phyloP scores from a whole-genome alignment of 37 sponge, comb jelly and placozoan genomes.

The Eunapius fragilis region DNA sequence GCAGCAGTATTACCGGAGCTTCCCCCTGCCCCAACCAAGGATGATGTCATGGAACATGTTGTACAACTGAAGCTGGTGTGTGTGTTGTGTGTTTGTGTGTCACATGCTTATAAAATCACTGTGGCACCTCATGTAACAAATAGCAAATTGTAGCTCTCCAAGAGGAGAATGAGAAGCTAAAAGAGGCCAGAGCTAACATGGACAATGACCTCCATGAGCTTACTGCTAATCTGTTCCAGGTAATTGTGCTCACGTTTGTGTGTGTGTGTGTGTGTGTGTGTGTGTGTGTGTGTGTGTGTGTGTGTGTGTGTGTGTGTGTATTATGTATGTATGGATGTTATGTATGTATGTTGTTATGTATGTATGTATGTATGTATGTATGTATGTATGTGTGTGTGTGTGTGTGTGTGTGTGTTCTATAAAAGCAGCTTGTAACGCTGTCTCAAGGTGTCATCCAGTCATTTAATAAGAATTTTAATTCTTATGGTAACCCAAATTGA shows the following conservation, averaged over 20 bases:
- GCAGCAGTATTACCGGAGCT: background rate
- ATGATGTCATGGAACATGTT: conserved; percentile 38
- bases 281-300: background rate
- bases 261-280: too few relatives aligned
- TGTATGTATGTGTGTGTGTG: conserved; percentile 1
- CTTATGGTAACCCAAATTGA: too few relatives aligned
- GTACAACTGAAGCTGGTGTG: conserved; percentile 54
- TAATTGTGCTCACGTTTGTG: background rate
- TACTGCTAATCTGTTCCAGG: conserved; percentile 72
- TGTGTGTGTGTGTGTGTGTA: background rate
- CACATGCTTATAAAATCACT: too few relatives aligned
- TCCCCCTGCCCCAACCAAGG: background rate
- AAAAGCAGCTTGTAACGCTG: too few relatives aligned
- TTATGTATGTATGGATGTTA: too few relatives aligned
- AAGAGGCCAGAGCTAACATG: conserved; percentile 18
- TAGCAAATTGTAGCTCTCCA: conserved; percentile 45
- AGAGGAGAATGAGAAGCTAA: conserved; percentile 51
- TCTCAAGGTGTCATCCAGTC: too few relatives aligned
- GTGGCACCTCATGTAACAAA: too few relatives aligned
- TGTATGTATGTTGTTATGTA: background rate
- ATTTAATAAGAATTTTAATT: too few relatives aligned
- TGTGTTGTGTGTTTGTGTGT: background rate
- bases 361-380: too few relatives aligned
- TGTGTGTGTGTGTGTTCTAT: conserved; percentile 15
- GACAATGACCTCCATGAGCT: conserved; percentile 67